Evolutionary conservation across 1,140 invertebrate species (phyloP), one percentile per base, ranked within the genome.

Genomic region (Acromyrmex charruanus): DNA sequence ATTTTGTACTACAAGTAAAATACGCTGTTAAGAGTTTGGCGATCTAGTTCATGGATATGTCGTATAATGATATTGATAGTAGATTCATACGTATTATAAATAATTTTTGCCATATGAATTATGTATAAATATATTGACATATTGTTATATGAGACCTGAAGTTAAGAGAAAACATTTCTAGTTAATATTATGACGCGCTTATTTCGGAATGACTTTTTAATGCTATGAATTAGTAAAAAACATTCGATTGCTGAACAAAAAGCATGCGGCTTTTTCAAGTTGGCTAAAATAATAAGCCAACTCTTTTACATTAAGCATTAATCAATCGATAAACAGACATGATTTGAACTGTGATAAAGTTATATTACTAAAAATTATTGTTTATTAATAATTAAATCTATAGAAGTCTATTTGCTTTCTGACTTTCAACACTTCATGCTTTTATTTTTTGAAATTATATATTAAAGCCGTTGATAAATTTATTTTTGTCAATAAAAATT

Each of bases 401-500:
- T 35, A 21, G 18, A n/a, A 4, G 10, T 68, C n/a, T 80, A 44
- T 53, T 68, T 68, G 9, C 18, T 55, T 74, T 21, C 7, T 25
- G 5, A 55, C n/a, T 74, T 55, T 5, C 55, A 21, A 0, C 16
- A 68, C 21, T n/a, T 79, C 1, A 28, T 35, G 18, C n/a, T 68
- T 5, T 35, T 10, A 51, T 31, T 35, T 31, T 5, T 51, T 51
- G 12, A 25, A 39, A n/a, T 44, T 44, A 44, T 44, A 75, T 58
- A 0, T 51, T 10, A 21, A 58, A 14, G 9, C 0, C 2, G n/a
- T 5, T 28, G 9, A 5, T 21, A 28, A 39, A 12, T 65, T 28
- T 31, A 79, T 66, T 79, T 18, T 39, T 25, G n/a, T 72, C 16
- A 39, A 75, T 75, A 75, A 25, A 39, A 75, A 39, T 39, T 21